Evolutionary conservation across 2,888 invertebrate genomes (phyloP).

Genomic region (Emmelina monodactyla): DNA sequence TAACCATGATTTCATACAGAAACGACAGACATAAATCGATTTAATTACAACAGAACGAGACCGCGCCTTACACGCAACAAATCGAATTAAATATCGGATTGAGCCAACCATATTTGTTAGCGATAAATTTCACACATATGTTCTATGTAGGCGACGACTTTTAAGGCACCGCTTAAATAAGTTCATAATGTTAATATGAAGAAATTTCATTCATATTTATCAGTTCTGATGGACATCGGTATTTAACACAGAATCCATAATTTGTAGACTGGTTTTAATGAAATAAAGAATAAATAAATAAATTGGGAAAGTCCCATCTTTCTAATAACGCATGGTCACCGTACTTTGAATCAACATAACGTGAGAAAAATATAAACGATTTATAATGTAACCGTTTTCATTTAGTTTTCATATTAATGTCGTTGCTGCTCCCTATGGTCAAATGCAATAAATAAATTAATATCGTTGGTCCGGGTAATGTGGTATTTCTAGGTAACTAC

Average conservation of each 20-base stretch:
- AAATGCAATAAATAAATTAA: no score
- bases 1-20: constrained; percentile 28
- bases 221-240: neutral
- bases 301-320: neutral
- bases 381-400: constrained; percentile 6
- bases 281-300: neutral
- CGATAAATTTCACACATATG: neutral
- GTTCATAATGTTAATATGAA: neutral
- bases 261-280: neutral
- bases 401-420: constrained; percentile 1
- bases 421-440: no score
- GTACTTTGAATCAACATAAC: constrained; percentile 10
- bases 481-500: no score
- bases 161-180: neutral
- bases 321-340: neutral
- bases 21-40: constrained; percentile 32
- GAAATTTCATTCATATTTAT: no score
- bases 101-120: neutral
- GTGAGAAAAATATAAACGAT: constrained; percentile 23
- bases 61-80: neutral
- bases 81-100: neutral
- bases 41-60: constrained; percentile 25
- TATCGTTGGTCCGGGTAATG: no score
- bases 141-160: neutral
- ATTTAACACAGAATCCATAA: neutral